These are phyloP conservation scores for Oryzias curvinotus DNA, from an alignment of 2,113 vertebrate species.

Conservation along the genomic window DNA sequence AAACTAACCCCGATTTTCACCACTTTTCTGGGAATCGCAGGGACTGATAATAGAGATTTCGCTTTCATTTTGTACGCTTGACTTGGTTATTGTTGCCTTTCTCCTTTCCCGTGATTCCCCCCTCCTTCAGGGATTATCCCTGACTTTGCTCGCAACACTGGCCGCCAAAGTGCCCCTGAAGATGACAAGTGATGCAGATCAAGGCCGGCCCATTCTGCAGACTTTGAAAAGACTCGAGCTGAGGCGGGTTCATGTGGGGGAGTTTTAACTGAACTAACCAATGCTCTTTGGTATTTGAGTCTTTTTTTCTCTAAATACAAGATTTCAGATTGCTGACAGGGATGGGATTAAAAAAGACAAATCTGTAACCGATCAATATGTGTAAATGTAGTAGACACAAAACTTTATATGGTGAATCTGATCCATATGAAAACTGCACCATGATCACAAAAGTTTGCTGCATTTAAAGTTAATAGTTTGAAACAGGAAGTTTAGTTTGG, in stretches of 20 bases:
- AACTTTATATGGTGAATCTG: no score
- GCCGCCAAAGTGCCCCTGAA: conserved; percentile 95
- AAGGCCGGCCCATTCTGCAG: conserved; percentile 89
- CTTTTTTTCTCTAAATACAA: conserved; percentile 27
- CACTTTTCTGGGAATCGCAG: conserved; percentile 98
- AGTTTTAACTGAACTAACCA: conserved; percentile 68
- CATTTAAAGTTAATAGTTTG: no score
- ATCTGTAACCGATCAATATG: no score
- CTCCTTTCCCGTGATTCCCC: conserved; percentile 97
- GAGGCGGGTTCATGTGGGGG: conserved; percentile 84
- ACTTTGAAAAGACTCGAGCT: conserved; percentile 80
- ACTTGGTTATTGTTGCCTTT: conserved; percentile 99
- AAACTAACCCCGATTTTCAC: conserved; percentile 96
- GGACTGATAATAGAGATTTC: conserved; percentile 99
- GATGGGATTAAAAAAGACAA: background rate
- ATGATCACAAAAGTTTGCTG: no score
- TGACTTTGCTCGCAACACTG: conserved; percentile 96
- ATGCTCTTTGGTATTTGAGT: conserved; percentile 78
- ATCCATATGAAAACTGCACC: no score
- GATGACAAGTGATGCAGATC: conserved; percentile 98
- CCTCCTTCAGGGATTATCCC: conserved; percentile 94
- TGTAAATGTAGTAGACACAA: no score
- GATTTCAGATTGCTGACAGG: background rate
- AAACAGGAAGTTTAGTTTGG: no score
- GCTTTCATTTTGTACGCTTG: conserved; percentile 99